Evolutionary conservation across 2,113 vertebrate genomes (phyloP).

Genomic region (Prietella phreatophila): DNA sequence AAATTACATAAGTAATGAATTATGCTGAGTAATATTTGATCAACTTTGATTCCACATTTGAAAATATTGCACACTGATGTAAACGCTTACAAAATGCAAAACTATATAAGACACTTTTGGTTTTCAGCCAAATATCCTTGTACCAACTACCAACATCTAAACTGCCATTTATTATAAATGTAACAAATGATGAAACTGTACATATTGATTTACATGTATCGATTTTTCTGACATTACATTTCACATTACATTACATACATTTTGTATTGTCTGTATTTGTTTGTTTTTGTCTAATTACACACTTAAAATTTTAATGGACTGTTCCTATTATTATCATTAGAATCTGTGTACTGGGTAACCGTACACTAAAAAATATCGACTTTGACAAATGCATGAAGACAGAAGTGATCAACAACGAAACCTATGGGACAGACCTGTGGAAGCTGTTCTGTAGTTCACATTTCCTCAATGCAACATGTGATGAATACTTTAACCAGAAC

Average conservation of each 20-base stretch:
- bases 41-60: background rate
- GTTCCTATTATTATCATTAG: slow-evolving; percentile 60
- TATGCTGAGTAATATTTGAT: background rate
- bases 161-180: background rate
- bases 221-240: background rate
- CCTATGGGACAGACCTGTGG: slow-evolving; percentile 73
- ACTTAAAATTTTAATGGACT: background rate
- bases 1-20: background rate
- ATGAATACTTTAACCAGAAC: slow-evolving; percentile 81
- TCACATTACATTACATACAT: background rate
- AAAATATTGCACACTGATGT: background rate
- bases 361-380: slow-evolving; percentile 70
- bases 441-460: slow-evolving; percentile 75
- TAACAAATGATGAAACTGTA: background rate
- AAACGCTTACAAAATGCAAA: background rate
- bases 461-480: slow-evolving; percentile 71
- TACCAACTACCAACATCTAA: background rate
- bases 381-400: slow-evolving; percentile 80
- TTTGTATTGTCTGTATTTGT: background rate
- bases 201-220: too few species aligned
- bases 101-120: background rate
- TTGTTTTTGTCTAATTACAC: slow-evolving; percentile 3
- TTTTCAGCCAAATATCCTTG: background rate
- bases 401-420: slow-evolving; percentile 63
- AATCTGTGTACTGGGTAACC: slow-evolving; percentile 89